phyloP scores from a whole-genome alignment of 2,113 vertebrate genomes.

The Diphyllodes magnificus region DNA sequence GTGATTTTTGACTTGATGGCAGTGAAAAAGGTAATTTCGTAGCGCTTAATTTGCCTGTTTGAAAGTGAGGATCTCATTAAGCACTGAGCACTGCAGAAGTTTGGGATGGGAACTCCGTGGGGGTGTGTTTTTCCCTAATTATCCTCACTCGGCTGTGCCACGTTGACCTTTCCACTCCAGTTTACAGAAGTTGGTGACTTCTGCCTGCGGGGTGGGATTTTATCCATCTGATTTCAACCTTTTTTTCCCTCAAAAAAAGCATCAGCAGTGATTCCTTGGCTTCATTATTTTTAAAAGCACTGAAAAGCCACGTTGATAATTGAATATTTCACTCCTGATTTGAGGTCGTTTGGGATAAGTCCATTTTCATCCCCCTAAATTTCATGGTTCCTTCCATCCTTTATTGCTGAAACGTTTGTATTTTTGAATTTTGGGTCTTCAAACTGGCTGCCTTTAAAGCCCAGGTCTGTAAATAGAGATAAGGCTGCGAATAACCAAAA shows the following conservation, averaged over 20 bases:
- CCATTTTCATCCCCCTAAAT: accelerated
- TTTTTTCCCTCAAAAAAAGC: neutral
- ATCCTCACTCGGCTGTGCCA: neutral
- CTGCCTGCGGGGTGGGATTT: neutral
- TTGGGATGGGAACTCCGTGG: neutral
- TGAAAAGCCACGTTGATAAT: neutral
- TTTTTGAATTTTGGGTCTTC: neutral
- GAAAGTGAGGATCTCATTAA: neutral
- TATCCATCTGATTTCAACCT: neutral
- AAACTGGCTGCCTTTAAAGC: neutral
- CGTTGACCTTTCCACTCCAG: neutral
- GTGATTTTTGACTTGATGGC: neutral
- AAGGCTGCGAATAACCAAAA: neutral
- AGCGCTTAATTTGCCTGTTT: neutral
- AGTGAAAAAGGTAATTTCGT: neutral
- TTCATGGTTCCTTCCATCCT: neutral
- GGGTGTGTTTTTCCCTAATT: neutral
- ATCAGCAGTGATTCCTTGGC: neutral
- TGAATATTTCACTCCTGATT: neutral
- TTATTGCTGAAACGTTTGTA: neutral
- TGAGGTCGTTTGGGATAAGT: neutral
- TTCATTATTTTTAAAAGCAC: neutral
- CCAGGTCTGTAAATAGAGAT: neutral
- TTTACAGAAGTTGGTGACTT: neutral
- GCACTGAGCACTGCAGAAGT: accelerated